Conservation (phyloP, 2,888 invertebrate species). For the Bombylius discolor region DNA sequence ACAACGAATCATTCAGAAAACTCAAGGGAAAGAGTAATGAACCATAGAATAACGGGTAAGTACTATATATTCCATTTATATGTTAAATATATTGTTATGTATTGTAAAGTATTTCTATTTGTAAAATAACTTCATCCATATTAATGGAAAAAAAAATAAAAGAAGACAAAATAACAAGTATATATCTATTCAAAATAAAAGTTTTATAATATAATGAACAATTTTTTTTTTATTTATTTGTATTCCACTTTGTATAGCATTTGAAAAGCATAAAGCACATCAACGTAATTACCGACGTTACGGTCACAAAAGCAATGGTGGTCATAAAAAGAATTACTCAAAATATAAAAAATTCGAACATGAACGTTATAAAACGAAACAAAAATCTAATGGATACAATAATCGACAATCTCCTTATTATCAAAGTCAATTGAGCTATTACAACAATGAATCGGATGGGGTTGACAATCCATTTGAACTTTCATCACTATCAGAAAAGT, state of each 20-base stretch:
- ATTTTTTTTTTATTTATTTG: not conserved
- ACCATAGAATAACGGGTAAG: slow-evolving; percentile 16
- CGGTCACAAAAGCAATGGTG: slow-evolving; percentile 23
- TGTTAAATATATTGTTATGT: no score
- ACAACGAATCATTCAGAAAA: slow-evolving; percentile 12
- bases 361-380: slow-evolving; percentile 4
- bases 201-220: no score
- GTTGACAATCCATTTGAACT: slow-evolving; percentile 11
- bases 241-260: slow-evolving; percentile 17
- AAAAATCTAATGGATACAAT: not conserved
- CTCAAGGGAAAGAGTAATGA: slow-evolving; percentile 14
- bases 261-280: slow-evolving; percentile 27
- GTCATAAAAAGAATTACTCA: slow-evolving; percentile 29
- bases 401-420: slow-evolving; percentile 21
- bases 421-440: slow-evolving; percentile 31
- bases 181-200: no score
- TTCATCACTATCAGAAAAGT: slow-evolving; percentile 4
- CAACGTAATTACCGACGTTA: slow-evolving; percentile 26
- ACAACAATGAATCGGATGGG: slow-evolving; percentile 19
- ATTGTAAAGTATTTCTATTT: no score
- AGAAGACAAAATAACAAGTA: no score
- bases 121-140: no score
- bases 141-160: no score
- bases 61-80: not conserved
- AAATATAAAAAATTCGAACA: slow-evolving; percentile 10